Conservation (phyloP, 2,888 invertebrate genomes). For the Zeuzera pyrina region DNA sequence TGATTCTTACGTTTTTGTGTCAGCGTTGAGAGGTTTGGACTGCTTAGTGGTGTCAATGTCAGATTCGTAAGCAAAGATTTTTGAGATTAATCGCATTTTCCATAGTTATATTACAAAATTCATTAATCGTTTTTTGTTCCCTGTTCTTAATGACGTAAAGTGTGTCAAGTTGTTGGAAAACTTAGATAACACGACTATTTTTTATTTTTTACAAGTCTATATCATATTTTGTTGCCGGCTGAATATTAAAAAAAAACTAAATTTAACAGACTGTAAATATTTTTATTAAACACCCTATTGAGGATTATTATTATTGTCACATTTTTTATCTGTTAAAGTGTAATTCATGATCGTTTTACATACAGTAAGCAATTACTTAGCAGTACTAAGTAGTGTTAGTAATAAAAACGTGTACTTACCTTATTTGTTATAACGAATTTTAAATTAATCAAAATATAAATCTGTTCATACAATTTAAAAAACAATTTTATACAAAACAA, state of each 20-base stretch:
- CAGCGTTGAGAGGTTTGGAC: conserved; percentile 11
- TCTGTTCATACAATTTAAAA: too few species aligned
- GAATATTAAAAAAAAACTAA: neutral
- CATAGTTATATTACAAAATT: conserved; percentile 1
- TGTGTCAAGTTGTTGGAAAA: neutral
- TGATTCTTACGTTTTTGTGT: conserved; percentile 17
- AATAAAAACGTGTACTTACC: too few species aligned
- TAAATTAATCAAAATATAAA: too few species aligned
- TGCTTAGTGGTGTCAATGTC: conserved; percentile 26
- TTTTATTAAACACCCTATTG: too few species aligned
- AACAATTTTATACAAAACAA: too few species aligned
- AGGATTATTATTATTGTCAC: too few species aligned
- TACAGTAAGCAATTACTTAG: too few species aligned
- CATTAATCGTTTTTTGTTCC: conserved; percentile 1
- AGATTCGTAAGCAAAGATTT: conserved; percentile 17
- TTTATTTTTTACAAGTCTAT: neutral
- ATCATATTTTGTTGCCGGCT: neutral
- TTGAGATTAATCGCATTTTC: conserved; percentile 11
- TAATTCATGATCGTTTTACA: too few species aligned
- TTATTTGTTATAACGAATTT: too few species aligned
- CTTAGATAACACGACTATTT: neutral
- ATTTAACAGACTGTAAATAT: too few species aligned
- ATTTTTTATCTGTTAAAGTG: too few species aligned
- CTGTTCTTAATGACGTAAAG: neutral
- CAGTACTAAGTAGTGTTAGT: too few species aligned